phyloP scores from a whole-genome alignment of 2,797 vertebrate genomes.

The Scyliorhinus canicula region DNA sequence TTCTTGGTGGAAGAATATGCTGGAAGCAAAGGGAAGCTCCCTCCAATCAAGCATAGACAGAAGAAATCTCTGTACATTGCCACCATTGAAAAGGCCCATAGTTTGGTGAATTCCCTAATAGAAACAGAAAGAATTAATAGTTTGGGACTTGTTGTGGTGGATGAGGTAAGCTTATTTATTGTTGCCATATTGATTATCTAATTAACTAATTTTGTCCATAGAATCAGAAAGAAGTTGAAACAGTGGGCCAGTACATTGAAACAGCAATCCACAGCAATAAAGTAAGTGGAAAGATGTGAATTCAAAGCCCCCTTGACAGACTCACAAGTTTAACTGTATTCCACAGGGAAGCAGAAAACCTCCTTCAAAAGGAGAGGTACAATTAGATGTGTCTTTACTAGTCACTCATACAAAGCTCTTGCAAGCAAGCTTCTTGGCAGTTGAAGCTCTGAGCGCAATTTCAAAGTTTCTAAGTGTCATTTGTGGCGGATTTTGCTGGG shows the following conservation, averaged over 20 bases:
- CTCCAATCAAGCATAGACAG: constrained; percentile 74
- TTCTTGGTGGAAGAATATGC: constrained; percentile 97
- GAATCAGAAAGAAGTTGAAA: background rate
- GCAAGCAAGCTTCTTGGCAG: background rate
- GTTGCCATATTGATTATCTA: background rate
- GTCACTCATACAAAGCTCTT: background rate
- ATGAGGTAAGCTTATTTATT: constrained; percentile 70
- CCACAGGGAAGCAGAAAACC: background rate
- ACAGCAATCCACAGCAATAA: background rate
- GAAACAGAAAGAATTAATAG: constrained; percentile 65
- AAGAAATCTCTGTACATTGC: constrained; percentile 77
- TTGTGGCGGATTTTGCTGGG: too few relatives aligned
- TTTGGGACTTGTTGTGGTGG: constrained; percentile 83
- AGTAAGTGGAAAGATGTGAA: background rate
- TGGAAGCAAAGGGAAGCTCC: constrained; percentile 86
- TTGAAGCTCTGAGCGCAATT: too few relatives aligned
- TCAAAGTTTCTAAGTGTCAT: too few relatives aligned
- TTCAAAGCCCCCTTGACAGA: background rate
- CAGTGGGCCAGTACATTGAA: background rate
- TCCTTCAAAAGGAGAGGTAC: background rate
- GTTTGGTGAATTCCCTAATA: constrained; percentile 85
- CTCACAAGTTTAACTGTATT: background rate
- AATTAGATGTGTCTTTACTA: background rate
- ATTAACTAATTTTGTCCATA: background rate
- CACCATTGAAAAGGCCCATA: constrained; percentile 90